Base-by-base conservation (phyloP, 2,797 vertebrate genomes). In the Falco naumanni region DNA sequence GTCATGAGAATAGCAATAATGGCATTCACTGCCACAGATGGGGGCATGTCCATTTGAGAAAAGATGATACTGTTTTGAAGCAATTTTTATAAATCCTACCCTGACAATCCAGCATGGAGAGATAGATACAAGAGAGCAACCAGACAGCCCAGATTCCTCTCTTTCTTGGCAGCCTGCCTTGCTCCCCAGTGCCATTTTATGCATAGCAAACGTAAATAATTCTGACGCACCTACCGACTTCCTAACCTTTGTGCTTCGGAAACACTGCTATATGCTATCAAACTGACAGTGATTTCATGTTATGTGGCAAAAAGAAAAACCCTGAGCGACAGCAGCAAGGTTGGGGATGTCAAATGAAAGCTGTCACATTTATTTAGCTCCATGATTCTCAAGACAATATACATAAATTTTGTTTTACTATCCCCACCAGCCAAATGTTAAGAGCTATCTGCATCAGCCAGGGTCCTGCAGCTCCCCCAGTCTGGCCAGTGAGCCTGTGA, bases 341-440 rank as follows among this genome's bases (percentile, higher is more conserved):
- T 68, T 96, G 89, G 69, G 79, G 83, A 81, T 86, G 93, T 92
- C 96, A 96, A 93, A 76, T 72, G 89, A 91, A 96, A 94, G 61
- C 93, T 87, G 93, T 92, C 95, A 89, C 87, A n/a, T 94, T 96
- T 96, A 84, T 96, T 97, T 96, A 96, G 87, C 87, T 89, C 81
- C 1, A 1, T 78, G 92, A 75, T 78, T 95, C 86, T 96, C 69
- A 20, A 77, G 90, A 95, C 53, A 87, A 94, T 80, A 80, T 61
- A 72, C 78, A 95, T 94, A 91, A 95, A 96, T 94, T 91, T 48
- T 50, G 20, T 26, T 93, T 93, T 91, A 81, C 84, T 89, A 24
- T 91, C 65, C 72, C 81, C 82, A 85, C 54, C 94, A 94, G 79
- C 76, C 75, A 81, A 69, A 80, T 28, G 74, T 84, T 77, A 47